Base-by-base conservation (phyloP, 2,797 vertebrate species). In the Anisognathus igniventris region DNA sequence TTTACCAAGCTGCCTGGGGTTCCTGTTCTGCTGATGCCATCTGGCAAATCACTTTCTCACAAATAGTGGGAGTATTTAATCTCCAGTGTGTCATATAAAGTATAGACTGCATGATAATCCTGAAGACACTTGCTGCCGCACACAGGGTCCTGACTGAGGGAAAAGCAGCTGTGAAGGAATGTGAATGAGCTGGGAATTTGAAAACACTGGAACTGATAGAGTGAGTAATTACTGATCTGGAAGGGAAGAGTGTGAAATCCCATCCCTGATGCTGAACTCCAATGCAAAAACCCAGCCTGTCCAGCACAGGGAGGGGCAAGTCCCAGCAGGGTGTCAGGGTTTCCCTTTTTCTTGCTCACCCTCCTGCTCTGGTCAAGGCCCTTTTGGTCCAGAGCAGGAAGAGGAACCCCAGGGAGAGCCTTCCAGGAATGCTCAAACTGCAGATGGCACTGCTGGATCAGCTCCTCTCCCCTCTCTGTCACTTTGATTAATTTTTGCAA, bases 281-380 rank as follows among this genome's bases (percentile, higher is more conserved):
- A n/a, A 14, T 5, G 12, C 11, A 37, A 67, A 65, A 33, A 0
- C 4, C 0, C 3, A 70, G 35, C 28, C 35, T 0, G 0, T 25
- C 45, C 56, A 65, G 60, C 65, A 10, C 14, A 33, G 68, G 51
- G 18, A 86, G 19, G 31, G 37, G 30, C 33, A 18, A 64, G 15
- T 7, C 40, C 40, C 40, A 40, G 16, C 40, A 40, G 51, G 6
- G 5, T 47, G 24, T 21, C 37, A 4, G 1, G 1, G 24, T 8
- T 57, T 24, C 3, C 11, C 21, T 9, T 44, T 20, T 21, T 57
- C 42, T 39, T 56, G 37, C 53, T 77, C 25, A 17, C 5, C 8
- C 37, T 16, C 27, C n/a, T 60, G 47, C 64, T 39, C 56, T 7
- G 11, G 12, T 10, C 70, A 45, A 51, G 19, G 42, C 4, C 20